phyloP scores from a whole-genome alignment of 2,797 vertebrate genomes.

The Pangasius macronema region DNA sequence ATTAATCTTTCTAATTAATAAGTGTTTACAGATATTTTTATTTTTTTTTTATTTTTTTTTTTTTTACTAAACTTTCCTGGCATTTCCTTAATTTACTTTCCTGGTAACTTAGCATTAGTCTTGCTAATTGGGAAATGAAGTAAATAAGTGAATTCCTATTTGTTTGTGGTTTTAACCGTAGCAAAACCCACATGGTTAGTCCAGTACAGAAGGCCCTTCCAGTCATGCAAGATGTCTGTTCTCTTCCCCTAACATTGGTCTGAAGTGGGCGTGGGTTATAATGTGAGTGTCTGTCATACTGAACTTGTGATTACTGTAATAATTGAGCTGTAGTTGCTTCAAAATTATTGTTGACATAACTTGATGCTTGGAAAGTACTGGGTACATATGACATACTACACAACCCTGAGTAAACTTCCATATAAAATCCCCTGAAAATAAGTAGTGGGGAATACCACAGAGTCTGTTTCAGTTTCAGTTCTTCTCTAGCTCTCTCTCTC shows the following conservation, averaged over 20 bases:
- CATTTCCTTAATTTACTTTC: neutral
- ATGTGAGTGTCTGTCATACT: neutral
- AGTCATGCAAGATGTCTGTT: neutral
- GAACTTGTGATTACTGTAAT: neutral
- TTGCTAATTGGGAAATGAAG: neutral
- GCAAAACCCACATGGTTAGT: neutral
- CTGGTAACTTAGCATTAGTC: neutral
- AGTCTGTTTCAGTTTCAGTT: slow-evolving; percentile 16
- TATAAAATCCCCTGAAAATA: neutral
- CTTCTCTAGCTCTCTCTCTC: neutral
- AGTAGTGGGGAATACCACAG: slow-evolving; percentile 4
- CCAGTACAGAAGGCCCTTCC: neutral
- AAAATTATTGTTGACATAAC: neutral
- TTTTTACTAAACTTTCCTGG: neutral
- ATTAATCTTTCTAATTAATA: too few relatives aligned
- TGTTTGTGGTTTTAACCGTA: neutral
- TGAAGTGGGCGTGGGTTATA: neutral
- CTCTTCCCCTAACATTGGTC: neutral
- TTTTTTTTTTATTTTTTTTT: neutral
- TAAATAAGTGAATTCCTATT: neutral
- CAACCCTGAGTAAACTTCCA: neutral
- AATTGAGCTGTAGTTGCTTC: neutral
- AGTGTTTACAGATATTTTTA: neutral
- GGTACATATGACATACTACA: neutral
- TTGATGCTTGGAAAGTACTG: slow-evolving; percentile 15